Evolutionary conservation across 2,797 vertebrate species (phyloP), one percentile per base, ranked within the genome.

Genomic region (Antennarius maculatus): DNA sequence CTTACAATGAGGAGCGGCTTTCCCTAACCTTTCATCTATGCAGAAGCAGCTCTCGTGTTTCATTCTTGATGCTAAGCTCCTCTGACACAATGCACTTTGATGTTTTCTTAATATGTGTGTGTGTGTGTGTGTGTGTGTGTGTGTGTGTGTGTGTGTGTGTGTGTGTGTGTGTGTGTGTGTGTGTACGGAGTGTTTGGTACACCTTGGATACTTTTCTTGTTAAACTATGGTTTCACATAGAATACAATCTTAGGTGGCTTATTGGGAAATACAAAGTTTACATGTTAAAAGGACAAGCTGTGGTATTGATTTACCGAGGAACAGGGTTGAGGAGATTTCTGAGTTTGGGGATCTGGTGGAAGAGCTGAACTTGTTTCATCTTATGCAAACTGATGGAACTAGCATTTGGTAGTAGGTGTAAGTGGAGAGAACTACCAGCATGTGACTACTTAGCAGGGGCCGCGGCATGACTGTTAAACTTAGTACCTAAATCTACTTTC

Each of bases 1-100:
- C 76, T 68, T 72, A 92, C 90, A 91, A 90, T 91, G 81, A 84
- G 71, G 77, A 83, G 84, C 69, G 79, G 85, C 84, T 84, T 84
- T 89, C 85, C 83, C 86, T 82, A 63, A 72, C 80, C 88, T 92
- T 93, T 93, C 86, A 92, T 89, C 80, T 84, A 71, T 14, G 64
- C 80, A 82, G 78, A 84, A 88, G 87, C 82, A 87, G 84, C 80
- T 91, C 88, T 91, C 86, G 74, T 81, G 76, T 89, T 90, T 90
- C 89, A 85, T 90, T 90, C 86, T 89, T 79, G 80, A 74, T 75
- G 69, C 86, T 89, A 84, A 91, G 76, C 86, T 52, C 56, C 83
- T 86, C 77, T 76, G 72, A 88, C 80, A 80, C 82, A 67, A 80
- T 86, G 74, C 62, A 63, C 92, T 92, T 92, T 86, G 87, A 85